These are phyloP conservation scores for Pammene aurita DNA, from an alignment of 2,888 invertebrate species.

Conservation along the genomic window DNA sequence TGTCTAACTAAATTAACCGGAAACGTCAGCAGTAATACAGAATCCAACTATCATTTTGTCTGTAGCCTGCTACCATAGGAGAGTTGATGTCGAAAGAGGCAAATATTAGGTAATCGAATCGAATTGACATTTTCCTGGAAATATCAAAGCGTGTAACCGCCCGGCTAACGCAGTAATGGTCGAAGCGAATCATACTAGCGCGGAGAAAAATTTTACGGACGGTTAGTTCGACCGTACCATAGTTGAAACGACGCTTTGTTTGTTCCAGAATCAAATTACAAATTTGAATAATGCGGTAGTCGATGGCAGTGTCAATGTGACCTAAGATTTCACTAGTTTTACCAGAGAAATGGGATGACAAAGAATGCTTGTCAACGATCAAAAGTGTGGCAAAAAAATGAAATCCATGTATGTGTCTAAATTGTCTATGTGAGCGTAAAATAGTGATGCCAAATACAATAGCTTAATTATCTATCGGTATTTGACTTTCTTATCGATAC, in stretches of 20 bases:
- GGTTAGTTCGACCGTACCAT: conserved; percentile 7
- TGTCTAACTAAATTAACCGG: too few species aligned
- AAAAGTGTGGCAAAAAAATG: too few species aligned
- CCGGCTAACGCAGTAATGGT: conserved; percentile 2
- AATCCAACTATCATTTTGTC: too few species aligned
- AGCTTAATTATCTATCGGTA: too few species aligned
- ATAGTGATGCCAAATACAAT: too few species aligned
- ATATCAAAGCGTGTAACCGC: conserved; percentile 21
- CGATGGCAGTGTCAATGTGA: neutral
- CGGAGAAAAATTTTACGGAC: conserved; percentile 11
- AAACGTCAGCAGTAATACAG: too few species aligned
- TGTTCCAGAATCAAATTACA: conserved; percentile 5
- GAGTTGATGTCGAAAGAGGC: neutral
- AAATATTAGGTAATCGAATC: conserved; percentile 3
- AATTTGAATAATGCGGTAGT: neutral
- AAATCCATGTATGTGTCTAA: too few species aligned
- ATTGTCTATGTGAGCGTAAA: too few species aligned
- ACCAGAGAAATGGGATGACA: too few species aligned
- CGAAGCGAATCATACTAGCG: conserved; percentile 6
- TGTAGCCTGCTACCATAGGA: neutral
- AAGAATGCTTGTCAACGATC: too few species aligned
- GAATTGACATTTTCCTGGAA: conserved; percentile 5
- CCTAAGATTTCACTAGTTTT: neutral
- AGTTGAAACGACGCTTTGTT: conserved; percentile 12
- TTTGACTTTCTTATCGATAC: too few species aligned